Base-by-base conservation (phyloP, 2,797 vertebrate species). In the Dromococcyx pavoninus region DNA sequence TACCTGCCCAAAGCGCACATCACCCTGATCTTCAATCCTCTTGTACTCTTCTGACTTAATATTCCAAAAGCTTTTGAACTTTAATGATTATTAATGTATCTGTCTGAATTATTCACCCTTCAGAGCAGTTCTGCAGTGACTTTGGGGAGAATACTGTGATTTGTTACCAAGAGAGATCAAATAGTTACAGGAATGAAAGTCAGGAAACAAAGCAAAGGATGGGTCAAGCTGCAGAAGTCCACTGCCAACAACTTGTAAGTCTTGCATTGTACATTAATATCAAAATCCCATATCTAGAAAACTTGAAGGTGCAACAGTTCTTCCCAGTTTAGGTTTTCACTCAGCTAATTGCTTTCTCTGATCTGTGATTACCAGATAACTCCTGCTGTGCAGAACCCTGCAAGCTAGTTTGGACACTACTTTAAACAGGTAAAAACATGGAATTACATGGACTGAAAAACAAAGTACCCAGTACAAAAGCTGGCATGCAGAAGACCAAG, bases 61-160 rank as follows among this genome's bases (percentile, higher is more conserved):
- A 74, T 77, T 86, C 33, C 48, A 61, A 91, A 93, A 85, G 30
- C 22, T 82, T 90, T 91, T 74, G 21, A 88, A 85, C 50, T 82
- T 75, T 64, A 69, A 79, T 78, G 64, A 88, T 82, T 84, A 76
- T 79, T 90, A 50, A 73, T 3, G 23, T 67, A 91, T 60, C 86
- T 79, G 56, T 69, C 5, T 53, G 58, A 88, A 37, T 70, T 94
- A 77, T 76, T 85, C 21, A 67, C 35, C 46, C 17, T 89, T 76
- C 53, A 75, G 35, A 88, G 61, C 3, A 16, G 39, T 24, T 94
- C 51, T 86, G 41, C 62, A 57, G 39, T 35, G 44, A 51, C 33
- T 94, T 95, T 86, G 51, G 27, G 41, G 53, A 89, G 43, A 75
- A 60, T 19, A 39, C 24, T 21, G 56, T 50, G 56, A 76, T 81